These are phyloP conservation scores for Cydia amplana DNA, from an alignment of 1,140 invertebrate species.

Conservation along the genomic window DNA sequence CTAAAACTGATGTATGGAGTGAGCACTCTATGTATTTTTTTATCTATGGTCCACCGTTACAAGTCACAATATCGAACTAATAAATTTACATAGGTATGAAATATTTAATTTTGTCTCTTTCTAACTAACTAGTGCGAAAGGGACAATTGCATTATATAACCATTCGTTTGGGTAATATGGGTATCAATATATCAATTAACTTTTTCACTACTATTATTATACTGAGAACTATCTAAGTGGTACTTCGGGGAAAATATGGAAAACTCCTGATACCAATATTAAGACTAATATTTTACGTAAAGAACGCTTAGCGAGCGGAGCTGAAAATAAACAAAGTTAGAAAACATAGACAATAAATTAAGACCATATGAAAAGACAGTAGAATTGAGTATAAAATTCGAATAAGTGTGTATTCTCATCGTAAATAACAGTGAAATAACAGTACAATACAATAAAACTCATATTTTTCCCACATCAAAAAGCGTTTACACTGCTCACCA, in stretches of 20 bases:
- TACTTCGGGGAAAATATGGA: too few relatives aligned
- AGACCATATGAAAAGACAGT: neutral
- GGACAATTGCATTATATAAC: neutral
- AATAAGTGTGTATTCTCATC: neutral
- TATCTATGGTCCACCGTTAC: too few relatives aligned
- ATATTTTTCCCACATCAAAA: neutral
- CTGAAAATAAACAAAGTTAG: too few relatives aligned
- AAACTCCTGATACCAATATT: too few relatives aligned
- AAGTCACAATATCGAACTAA: constrained; percentile 8
- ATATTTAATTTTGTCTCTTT: neutral
- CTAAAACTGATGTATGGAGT: too few relatives aligned
- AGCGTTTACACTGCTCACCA: neutral
- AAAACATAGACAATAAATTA: neutral
- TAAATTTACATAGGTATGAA: too few relatives aligned
- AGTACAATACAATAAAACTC: too few relatives aligned
- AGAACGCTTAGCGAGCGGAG: too few relatives aligned
- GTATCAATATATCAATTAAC: neutral
- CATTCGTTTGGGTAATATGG: neutral
- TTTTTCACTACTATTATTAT: constrained; percentile 12
- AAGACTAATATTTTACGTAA: too few relatives aligned
- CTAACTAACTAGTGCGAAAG: neutral
- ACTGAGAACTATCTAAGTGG: too few relatives aligned
- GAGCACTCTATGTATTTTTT: too few relatives aligned
- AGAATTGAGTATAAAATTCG: neutral
- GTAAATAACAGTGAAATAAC: neutral